phyloP scores from a whole-genome alignment of 1,140 invertebrate species.

The Drosophila equinoxialis region DNA sequence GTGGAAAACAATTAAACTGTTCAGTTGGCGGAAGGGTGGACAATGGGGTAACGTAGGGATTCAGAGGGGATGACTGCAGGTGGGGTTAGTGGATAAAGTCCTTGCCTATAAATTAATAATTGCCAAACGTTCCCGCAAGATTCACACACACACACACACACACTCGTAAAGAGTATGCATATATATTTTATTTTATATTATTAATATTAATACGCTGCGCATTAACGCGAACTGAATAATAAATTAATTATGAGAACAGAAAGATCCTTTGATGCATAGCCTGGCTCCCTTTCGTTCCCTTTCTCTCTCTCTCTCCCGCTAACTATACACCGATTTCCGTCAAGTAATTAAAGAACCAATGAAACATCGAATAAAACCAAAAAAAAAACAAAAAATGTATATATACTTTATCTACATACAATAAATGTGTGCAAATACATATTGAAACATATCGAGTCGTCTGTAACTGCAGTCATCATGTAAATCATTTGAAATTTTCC shows the following conservation, averaged over 20 bases:
- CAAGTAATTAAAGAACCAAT: slow-evolving; percentile 27
- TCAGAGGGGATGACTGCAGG: not conserved
- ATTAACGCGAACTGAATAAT: slow-evolving; percentile 26
- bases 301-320: not conserved
- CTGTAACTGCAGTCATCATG: slow-evolving; percentile 13
- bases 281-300: not conserved
- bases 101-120: slow-evolving; percentile 24
- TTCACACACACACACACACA: not conserved
- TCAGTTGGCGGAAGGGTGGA: not conserved
- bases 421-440: not conserved
- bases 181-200: slow-evolving; percentile 17
- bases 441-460: not conserved
- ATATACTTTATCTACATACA: not conserved
- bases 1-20: slow-evolving; percentile 24
- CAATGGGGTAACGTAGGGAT: not conserved
- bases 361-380: not conserved
- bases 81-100: not conserved
- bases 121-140: slow-evolving; percentile 12
- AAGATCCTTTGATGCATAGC: slow-evolving; percentile 21
- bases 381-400: not conserved
- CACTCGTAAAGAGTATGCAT: not conserved
- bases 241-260: slow-evolving; percentile 22
- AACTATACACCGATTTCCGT: not conserved
- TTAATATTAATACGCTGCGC: slow-evolving; percentile 27
- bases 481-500: slow-evolving; percentile 27